Evolutionary conservation across 2,113 vertebrate genomes (phyloP), one percentile per base, ranked within the genome.

Genomic region (Sphyrna mokarran): DNA sequence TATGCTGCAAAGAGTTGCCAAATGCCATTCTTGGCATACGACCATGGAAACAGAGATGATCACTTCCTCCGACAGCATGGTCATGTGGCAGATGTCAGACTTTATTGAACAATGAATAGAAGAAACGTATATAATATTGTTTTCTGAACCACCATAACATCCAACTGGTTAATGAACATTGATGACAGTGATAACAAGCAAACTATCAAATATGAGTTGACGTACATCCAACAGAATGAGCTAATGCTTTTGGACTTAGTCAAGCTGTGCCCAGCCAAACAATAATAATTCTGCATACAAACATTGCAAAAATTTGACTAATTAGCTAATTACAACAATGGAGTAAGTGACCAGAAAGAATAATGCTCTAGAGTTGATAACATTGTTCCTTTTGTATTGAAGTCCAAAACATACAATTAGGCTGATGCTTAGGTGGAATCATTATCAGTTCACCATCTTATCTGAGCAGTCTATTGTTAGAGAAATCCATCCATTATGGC

Each of bases 241-340:
- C 16, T 83, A 10, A 37, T 83, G 37, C 80, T 20, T 83, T 83
- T 83, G 80, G 37, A 83, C 18, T 83, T 40, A 40, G 37, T 83
- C 37, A 90, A 61, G 48, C 87, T 61, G 23, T 33, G 29, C 54
- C 26, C 48, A 90, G 2, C 86, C 85, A 87, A 87, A 87, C 18
- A 3, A 7, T 58, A 58, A 83, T 37, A 83, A 54, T 48, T 89
- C 86, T 89, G 86, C 78, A 83, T 13, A 89, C 43, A 89, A 89
- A 89, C 40, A 89, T 58, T 61, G 48, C 61, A 33, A 61, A 54
- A 58, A 58, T 89, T 89, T 48, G 14, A 89, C 22, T 61, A 89
- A 89, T 33, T 43, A 83, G 78, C 78, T 89, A 89, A 89, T 89
- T 89, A 89, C 54, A 89, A 90, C 23, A 90, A 90, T 61, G 87